These are phyloP conservation scores for Tribolium castaneum DNA, from an alignment of 1,140 invertebrate species.

Conservation along the genomic window DNA sequence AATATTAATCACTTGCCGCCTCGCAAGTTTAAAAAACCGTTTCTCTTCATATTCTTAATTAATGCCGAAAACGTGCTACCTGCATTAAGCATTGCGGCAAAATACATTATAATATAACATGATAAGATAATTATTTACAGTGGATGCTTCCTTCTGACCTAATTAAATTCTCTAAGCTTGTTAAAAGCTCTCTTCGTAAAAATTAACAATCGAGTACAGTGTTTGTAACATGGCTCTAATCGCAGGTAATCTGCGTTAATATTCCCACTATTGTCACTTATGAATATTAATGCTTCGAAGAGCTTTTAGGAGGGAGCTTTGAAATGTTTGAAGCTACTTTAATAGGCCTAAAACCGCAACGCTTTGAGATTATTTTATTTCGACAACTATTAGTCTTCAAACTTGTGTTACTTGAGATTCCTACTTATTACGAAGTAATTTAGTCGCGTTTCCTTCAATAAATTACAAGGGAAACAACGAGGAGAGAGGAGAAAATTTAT, in stretches of 20 bases:
- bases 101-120: conserved; percentile 13
- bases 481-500: not conserved
- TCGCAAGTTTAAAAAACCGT: not conserved
- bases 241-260: conserved; percentile 25
- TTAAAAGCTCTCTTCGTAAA: conserved; percentile 1
- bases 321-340: not conserved
- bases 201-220: not conserved
- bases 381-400: too few relatives aligned
- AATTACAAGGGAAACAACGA: too few relatives aligned
- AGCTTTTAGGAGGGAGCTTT: conserved; percentile 20
- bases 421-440: too few relatives aligned
- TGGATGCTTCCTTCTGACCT: not conserved
- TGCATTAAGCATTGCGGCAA: not conserved
- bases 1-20: not conserved
- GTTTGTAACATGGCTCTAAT: not conserved
- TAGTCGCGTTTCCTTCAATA: too few relatives aligned
- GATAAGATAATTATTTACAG: not conserved
- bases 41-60: not conserved
- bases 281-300: conserved; percentile 20
- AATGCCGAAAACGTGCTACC: not conserved
- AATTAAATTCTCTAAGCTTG: conserved; percentile 16
- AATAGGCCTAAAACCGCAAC: not conserved
- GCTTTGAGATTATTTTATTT: too few relatives aligned
- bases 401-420: too few relatives aligned
- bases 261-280: conserved; percentile 26